phyloP scores from a whole-genome alignment of 1,140 invertebrate species.

The Drosophila paulistorum region DNA sequence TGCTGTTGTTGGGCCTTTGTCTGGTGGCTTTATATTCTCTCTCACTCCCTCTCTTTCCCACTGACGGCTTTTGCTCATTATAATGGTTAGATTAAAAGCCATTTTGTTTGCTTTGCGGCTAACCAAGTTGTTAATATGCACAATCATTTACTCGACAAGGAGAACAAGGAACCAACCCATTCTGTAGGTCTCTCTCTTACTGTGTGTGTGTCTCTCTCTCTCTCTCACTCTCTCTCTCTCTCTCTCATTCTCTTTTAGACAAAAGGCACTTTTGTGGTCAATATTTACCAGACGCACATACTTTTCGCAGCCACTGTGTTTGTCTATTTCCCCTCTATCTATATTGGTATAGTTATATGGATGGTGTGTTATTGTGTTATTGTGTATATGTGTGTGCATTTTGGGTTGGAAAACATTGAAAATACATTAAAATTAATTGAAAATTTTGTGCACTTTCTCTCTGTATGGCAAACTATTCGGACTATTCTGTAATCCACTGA shows the following conservation, averaged over 20 bases:
- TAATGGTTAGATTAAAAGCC: constrained; percentile 61
- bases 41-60: background rate
- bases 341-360: background rate
- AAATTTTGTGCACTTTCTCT: constrained; percentile 28
- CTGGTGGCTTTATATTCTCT: constrained; percentile 1
- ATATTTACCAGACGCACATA: constrained; percentile 47
- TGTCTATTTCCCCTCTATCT: constrained; percentile 9
- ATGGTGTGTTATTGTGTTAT: background rate
- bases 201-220: background rate
- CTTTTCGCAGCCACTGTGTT: constrained; percentile 30
- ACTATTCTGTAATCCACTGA: constrained; percentile 45
- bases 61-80: constrained; percentile 46
- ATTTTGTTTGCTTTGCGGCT: constrained; percentile 61
- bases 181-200: background rate
- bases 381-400: background rate
- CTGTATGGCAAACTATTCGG: constrained; percentile 4
- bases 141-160: constrained; percentile 50
- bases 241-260: constrained; percentile 13
- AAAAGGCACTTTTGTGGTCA: constrained; percentile 43
- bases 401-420: constrained; percentile 34
- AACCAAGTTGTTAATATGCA: constrained; percentile 62
- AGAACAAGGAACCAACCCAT: constrained; percentile 21
- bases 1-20: constrained; percentile 15
- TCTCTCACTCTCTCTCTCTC: background rate
- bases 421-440: constrained; percentile 53